These are phyloP conservation scores for Lysandra coridon DNA, from an alignment of 2,888 invertebrate genomes.

Conservation along the genomic window DNA sequence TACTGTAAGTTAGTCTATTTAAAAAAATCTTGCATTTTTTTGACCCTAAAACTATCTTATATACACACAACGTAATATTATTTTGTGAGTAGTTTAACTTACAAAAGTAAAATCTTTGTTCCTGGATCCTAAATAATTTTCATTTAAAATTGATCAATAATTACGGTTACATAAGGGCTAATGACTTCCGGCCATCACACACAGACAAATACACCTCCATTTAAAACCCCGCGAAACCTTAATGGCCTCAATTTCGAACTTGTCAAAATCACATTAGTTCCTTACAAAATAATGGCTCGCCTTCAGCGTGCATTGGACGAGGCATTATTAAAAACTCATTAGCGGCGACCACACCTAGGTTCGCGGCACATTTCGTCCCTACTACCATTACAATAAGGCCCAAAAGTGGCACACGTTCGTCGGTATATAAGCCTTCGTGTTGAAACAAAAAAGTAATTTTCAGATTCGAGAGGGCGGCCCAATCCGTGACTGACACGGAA, in stretches of 20 bases:
- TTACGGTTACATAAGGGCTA: slow-evolving; percentile 27
- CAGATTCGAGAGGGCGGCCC: slow-evolving; percentile 65
- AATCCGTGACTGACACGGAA: slow-evolving; percentile 78
- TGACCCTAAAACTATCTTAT: too few species aligned
- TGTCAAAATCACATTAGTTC: slow-evolving; percentile 79
- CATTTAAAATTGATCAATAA: slow-evolving; percentile 11
- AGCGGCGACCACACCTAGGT: slow-evolving; percentile 68
- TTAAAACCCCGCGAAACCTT: slow-evolving; percentile 72
- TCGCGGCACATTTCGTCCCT: not conserved
- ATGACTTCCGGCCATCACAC: slow-evolving; percentile 44
- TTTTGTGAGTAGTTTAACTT: not conserved
- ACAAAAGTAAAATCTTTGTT: not conserved
- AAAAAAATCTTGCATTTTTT: too few species aligned
- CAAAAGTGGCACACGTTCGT: not conserved
- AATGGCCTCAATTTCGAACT: slow-evolving; percentile 77
- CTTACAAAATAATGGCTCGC: slow-evolving; percentile 65
- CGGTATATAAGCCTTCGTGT: slow-evolving; percentile 51
- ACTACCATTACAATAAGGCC: not conserved
- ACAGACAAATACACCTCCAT: slow-evolving; percentile 64
- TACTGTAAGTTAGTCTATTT: too few species aligned
- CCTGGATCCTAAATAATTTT: not conserved
- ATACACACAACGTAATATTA: too few species aligned
- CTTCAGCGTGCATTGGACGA: slow-evolving; percentile 71
- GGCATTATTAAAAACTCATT: slow-evolving; percentile 79
- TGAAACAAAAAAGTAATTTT: slow-evolving; percentile 73